A percentile compares a stretch with the other conserved stretches of the same genome.
Evolutionary conservation across 2,113 vertebrate genomes (phyloP).

Genomic region (Lampris incognitus): DNA sequence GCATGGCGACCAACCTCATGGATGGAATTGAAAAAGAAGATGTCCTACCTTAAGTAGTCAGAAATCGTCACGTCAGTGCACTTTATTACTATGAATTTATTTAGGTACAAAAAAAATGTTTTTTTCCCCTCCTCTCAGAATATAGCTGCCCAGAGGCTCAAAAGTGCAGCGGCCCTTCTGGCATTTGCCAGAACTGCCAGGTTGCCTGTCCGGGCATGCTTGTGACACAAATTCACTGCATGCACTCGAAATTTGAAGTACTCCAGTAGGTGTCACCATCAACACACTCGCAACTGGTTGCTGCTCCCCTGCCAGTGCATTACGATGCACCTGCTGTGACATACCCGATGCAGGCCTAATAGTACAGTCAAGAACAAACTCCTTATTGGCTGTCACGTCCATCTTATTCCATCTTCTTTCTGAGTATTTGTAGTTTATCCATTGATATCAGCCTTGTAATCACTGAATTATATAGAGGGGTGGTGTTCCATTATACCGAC

Average conservation of each 20-base stretch:
- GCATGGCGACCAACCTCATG: too few relatives aligned
- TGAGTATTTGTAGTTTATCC: not conserved
- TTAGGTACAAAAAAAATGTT: too few relatives aligned
- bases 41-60: too few relatives aligned
- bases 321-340: not conserved
- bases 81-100: too few relatives aligned
- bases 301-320: too few relatives aligned
- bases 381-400: too few relatives aligned
- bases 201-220: not conserved
- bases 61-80: too few relatives aligned
- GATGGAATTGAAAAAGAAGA: too few relatives aligned
- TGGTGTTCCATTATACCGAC: not conserved
- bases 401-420: not conserved
- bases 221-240: not conserved
- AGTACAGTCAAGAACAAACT: not conserved
- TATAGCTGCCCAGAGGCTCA: too few relatives aligned
- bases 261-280: constrained; percentile 79
- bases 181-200: too few relatives aligned
- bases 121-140: too few relatives aligned
- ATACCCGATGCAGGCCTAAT: not conserved
- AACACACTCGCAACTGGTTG: constrained; percentile 34
- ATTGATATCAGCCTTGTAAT: not conserved
- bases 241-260: not conserved
- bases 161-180: too few relatives aligned
- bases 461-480: not conserved